Conservation (phyloP, 2,888 invertebrate genomes). For the Dryocosmus kuriphilus region DNA sequence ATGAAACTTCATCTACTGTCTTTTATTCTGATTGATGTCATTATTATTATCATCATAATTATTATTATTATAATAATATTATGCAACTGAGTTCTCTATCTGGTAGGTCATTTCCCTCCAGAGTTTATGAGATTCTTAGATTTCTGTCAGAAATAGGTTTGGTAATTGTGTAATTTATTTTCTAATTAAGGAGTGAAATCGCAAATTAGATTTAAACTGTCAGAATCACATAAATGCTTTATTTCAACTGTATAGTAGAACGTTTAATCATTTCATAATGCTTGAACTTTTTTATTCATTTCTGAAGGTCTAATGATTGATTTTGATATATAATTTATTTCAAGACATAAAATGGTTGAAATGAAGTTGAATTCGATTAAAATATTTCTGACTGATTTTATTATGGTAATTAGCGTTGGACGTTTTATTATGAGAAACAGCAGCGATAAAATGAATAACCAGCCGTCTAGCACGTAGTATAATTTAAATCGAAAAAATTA, state of each 20-base stretch:
- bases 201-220: conserved; percentile 12
- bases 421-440: no score
- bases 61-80: conserved; percentile 2
- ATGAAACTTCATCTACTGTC: background rate
- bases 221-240: conserved; percentile 25
- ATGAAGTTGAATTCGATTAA: background rate
- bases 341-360: background rate
- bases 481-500: no score
- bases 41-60: conserved; percentile 8
- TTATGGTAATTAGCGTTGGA: background rate
- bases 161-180: conserved; percentile 37
- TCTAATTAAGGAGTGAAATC: conserved; percentile 35
- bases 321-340: background rate
- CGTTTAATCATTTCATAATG: conserved; percentile 20
- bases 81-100: conserved; percentile 6
- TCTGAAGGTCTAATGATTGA: background rate
- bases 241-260: conserved; percentile 21
- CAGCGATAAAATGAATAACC: no score
- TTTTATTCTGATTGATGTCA: conserved; percentile 2
- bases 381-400: background rate
- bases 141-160: conserved; percentile 2
- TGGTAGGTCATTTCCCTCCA: conserved; percentile 18
- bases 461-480: no score
- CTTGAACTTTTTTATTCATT: background rate
- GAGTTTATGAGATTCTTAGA: conserved; percentile 27